Evolutionary conservation across 1,140 invertebrate genomes (phyloP).

Genomic region (Aphelenchoides fujianensis): DNA sequence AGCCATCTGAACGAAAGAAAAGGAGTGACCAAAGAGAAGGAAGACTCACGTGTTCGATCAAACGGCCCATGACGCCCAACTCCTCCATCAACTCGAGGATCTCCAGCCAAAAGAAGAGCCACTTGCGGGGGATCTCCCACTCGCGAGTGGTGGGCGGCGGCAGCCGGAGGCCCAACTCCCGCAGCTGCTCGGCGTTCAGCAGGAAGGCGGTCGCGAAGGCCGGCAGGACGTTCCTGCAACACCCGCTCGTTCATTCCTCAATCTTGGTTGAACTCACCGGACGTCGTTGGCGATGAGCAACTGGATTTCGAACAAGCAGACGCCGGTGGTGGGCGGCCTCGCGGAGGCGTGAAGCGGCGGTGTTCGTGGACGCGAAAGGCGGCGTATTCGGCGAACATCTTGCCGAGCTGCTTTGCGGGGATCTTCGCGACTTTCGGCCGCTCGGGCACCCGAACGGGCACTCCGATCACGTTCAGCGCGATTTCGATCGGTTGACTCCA

Average conservation of each 20-base stretch:
- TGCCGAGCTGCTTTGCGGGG: neutral
- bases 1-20: neutral
- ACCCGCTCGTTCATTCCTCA: neutral
- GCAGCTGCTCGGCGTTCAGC: neutral
- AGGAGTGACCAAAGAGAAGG: neutral
- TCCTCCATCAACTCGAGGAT: neutral
- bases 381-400: neutral
- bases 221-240: neutral
- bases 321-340: neutral
- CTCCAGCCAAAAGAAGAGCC: neutral
- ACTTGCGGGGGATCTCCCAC: neutral
- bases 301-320: neutral
- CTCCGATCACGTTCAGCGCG: neutral
- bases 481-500: neutral
- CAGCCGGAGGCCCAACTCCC: neutral
- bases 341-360: neutral
- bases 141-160: neutral
- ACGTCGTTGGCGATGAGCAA: neutral
- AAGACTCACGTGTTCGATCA: neutral
- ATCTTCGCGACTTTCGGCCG: neutral
- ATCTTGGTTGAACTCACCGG: neutral
- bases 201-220: neutral
- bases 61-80: neutral
- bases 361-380: neutral
- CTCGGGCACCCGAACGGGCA: neutral